Evolutionary conservation across 1,140 invertebrate species (phyloP).

Genomic region (Dolichoris vasculosae): DNA sequence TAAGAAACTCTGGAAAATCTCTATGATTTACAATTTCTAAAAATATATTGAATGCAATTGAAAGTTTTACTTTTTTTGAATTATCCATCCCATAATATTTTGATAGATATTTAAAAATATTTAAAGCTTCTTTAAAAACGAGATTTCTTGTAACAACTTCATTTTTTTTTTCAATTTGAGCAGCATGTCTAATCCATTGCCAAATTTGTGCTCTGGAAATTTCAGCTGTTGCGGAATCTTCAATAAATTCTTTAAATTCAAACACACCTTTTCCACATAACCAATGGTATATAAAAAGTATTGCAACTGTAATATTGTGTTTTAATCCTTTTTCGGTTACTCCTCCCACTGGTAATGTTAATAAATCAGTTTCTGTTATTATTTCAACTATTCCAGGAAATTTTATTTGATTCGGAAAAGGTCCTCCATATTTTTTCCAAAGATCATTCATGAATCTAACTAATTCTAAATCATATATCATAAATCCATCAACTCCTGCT

Average conservation of each 20-base stretch:
- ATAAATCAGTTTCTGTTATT: constrained; percentile 72
- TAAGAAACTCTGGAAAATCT: constrained; percentile 77
- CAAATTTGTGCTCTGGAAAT: constrained; percentile 83
- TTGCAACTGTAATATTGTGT: constrained; percentile 80
- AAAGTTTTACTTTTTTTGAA: constrained; percentile 69
- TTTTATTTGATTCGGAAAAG: constrained; percentile 53
- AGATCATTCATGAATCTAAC: constrained; percentile 78
- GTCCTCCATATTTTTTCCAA: constrained; percentile 58
- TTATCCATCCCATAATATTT: constrained; percentile 64
- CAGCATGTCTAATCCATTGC: constrained; percentile 82
- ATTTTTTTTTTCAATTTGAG: constrained; percentile 70
- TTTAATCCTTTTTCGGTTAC: constrained; percentile 78
- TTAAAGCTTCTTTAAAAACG: constrained; percentile 63
- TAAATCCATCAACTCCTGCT: constrained; percentile 81
- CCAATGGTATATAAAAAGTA: constrained; percentile 82
- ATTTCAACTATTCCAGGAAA: constrained; percentile 39
- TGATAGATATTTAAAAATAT: constrained; percentile 68
- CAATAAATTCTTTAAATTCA: constrained; percentile 79
- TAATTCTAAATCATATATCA: constrained; percentile 80
- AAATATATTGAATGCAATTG: constrained; percentile 74
- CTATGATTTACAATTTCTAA: constrained; percentile 74
- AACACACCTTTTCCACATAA: constrained; percentile 81
- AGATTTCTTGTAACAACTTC: constrained; percentile 71
- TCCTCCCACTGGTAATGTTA: constrained; percentile 78
- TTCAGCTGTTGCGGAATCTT: constrained; percentile 85